These are phyloP conservation scores for Danaus melanippus DNA, from an alignment of 1,140 invertebrate species.

Conservation along the genomic window DNA sequence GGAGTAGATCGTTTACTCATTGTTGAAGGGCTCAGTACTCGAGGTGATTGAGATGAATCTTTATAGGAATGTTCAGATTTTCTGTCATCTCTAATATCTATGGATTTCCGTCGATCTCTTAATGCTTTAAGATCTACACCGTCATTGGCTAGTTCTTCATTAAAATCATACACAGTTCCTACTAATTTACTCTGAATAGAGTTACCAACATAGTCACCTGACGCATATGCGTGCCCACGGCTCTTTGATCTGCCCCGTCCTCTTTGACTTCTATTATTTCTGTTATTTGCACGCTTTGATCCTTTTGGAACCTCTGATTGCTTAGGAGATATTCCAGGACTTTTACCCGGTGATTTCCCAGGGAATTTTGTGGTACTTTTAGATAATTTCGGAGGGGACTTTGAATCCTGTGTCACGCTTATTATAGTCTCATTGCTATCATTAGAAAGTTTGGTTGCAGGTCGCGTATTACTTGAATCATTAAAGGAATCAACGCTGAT, in stretches of 20 bases:
- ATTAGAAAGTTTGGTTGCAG: slow-evolving; percentile 46
- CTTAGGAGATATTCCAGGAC: slow-evolving; percentile 83
- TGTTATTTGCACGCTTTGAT: slow-evolving; percentile 69
- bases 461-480: slow-evolving; percentile 38
- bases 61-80: slow-evolving; percentile 73
- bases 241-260: slow-evolving; percentile 81
- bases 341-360: slow-evolving; percentile 80
- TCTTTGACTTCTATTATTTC: slow-evolving; percentile 71
- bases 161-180: slow-evolving; percentile 90
- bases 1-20: slow-evolving; percentile 38
- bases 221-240: slow-evolving; percentile 70
- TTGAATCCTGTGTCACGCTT: slow-evolving; percentile 65
- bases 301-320: slow-evolving; percentile 62
- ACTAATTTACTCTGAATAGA: slow-evolving; percentile 83
- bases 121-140: slow-evolving; percentile 86
- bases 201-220: slow-evolving; percentile 55
- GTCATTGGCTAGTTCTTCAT: slow-evolving; percentile 85
- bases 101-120: slow-evolving; percentile 84
- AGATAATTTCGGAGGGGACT: slow-evolving; percentile 75
- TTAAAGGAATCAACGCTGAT: slow-evolving; percentile 49
- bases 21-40: slow-evolving; percentile 66
- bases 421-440: slow-evolving; percentile 47
- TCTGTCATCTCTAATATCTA: slow-evolving; percentile 77
- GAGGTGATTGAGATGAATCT: slow-evolving; percentile 74
- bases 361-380: slow-evolving; percentile 76